Evolutionary conservation across 2,797 vertebrate genomes (phyloP).

Genomic region (Chelon labrosus): DNA sequence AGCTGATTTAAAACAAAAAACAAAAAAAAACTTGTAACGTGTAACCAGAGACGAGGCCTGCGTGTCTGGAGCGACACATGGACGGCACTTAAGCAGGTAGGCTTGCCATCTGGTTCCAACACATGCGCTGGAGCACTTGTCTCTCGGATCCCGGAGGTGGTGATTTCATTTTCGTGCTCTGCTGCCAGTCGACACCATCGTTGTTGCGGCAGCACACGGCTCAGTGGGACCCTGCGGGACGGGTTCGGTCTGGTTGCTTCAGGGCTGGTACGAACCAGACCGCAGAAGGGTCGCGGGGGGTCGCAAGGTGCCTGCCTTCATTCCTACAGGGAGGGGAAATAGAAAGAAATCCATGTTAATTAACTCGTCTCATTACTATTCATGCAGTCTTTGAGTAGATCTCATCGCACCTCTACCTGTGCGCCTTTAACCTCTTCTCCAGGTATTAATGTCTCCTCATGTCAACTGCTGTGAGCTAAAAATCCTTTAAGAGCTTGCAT

Average conservation of each 20-base stretch:
- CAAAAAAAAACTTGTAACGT: neutral
- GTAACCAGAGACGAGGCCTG: slow-evolving; percentile 67
- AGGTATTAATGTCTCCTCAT: slow-evolving; percentile 9
- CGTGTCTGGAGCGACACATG: slow-evolving; percentile 53
- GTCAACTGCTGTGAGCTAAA: slow-evolving; percentile 33
- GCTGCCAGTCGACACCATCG: slow-evolving; percentile 6
- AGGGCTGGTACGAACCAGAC: slow-evolving; percentile 23
- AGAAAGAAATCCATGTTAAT: slow-evolving; percentile 32
- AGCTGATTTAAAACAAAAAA: slow-evolving; percentile 42
- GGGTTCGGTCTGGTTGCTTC: neutral
- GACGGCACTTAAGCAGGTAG: slow-evolving; percentile 54
- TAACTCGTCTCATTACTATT: slow-evolving; percentile 53
- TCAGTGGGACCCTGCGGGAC: slow-evolving; percentile 2
- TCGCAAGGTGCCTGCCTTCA: slow-evolving; percentile 21
- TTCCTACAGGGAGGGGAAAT: slow-evolving; percentile 22
- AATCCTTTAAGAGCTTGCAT: slow-evolving; percentile 11
- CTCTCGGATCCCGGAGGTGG: slow-evolving; percentile 30
- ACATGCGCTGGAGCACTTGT: slow-evolving; percentile 47
- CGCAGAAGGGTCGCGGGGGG: slow-evolving; percentile 5
- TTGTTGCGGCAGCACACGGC: slow-evolving; percentile 8
- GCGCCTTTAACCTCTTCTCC: slow-evolving; percentile 37
- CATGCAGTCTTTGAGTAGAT: slow-evolving; percentile 42
- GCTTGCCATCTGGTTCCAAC: slow-evolving; percentile 66
- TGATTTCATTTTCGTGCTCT: slow-evolving; percentile 39
- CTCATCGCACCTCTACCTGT: slow-evolving; percentile 32